phyloP scores from a whole-genome alignment of 1,140 invertebrate species.

The Drosophila athabasca region DNA sequence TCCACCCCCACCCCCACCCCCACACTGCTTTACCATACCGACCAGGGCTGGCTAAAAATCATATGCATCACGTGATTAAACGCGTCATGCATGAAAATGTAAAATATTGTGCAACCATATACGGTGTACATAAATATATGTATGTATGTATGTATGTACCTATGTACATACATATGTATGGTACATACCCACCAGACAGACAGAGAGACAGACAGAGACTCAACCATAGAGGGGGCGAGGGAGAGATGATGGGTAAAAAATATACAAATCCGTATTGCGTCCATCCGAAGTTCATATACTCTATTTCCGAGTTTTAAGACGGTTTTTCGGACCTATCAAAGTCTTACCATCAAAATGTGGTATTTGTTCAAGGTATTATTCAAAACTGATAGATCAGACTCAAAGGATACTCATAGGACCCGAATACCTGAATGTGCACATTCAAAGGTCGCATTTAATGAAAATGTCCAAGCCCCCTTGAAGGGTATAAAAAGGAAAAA shows the following conservation, averaged over 20 bases:
- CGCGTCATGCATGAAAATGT: constrained; percentile 83
- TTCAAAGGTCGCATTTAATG: too few species aligned
- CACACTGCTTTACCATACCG: not conserved
- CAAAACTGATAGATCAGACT: too few species aligned
- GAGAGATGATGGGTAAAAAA: not conserved
- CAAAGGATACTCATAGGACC: too few species aligned
- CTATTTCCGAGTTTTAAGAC: too few species aligned
- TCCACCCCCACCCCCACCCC: not conserved
- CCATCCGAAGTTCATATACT: not conserved
- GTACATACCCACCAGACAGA: not conserved
- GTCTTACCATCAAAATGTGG: too few species aligned
- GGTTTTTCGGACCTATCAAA: too few species aligned
- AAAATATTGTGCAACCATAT: constrained; percentile 71
- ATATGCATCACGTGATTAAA: constrained; percentile 83
- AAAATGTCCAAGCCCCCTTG: too few species aligned
- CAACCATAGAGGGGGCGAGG: not conserved
- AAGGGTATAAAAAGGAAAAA: constrained; percentile 40
- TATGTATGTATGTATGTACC: too few species aligned
- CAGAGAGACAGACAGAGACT: constrained; percentile 30
- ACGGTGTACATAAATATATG: constrained; percentile 4
- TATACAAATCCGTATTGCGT: not conserved
- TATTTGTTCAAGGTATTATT: too few species aligned
- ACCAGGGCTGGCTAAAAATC: constrained; percentile 71
- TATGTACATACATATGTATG: too few species aligned
- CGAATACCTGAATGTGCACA: too few species aligned